These are phyloP conservation scores for Drosophila emarginata DNA, from an alignment of 2,888 invertebrate species.

Conservation along the genomic window DNA sequence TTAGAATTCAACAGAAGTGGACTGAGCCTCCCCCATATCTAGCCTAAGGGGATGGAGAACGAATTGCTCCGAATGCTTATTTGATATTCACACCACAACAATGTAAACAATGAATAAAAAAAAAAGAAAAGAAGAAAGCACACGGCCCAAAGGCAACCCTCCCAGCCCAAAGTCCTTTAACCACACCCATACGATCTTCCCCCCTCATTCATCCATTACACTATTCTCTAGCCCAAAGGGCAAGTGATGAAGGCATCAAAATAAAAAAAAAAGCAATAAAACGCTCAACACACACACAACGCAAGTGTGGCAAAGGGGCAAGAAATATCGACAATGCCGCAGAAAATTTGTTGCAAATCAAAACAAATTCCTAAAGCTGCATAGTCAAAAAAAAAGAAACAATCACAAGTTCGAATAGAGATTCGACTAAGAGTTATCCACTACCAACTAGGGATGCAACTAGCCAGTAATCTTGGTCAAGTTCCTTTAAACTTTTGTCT, in stretches of 20 bases:
- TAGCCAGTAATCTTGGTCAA: too few relatives aligned
- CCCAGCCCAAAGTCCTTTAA: slow-evolving; percentile 27
- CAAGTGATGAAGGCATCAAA: slow-evolving; percentile 60
- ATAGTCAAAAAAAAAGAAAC: slow-evolving; percentile 40
- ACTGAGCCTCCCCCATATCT: not conserved
- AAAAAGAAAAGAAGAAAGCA: not conserved
- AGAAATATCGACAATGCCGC: slow-evolving; percentile 51
- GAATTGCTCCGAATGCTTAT: slow-evolving; percentile 63
- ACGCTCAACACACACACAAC: slow-evolving; percentile 52
- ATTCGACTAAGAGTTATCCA: not conserved
- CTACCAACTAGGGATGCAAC: not conserved
- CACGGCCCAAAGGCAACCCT: slow-evolving; percentile 53
- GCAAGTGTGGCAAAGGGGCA: slow-evolving; percentile 20
- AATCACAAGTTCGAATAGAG: not conserved
- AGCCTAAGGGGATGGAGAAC: slow-evolving; percentile 6
- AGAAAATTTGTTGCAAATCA: slow-evolving; percentile 75
- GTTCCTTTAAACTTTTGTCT: too few relatives aligned
- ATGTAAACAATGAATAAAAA: slow-evolving; percentile 66
- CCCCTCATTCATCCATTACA: slow-evolving; percentile 3
- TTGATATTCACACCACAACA: slow-evolving; percentile 77
- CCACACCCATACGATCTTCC: not conserved
- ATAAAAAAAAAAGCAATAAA: slow-evolving; percentile 72
- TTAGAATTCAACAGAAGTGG: slow-evolving; percentile 44
- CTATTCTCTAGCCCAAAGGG: slow-evolving; percentile 5
- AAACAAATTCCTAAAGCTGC: slow-evolving; percentile 66